These are phyloP conservation scores for Notechis scutatus DNA, from an alignment of 2,113 vertebrate genomes.

Conservation along the genomic window DNA sequence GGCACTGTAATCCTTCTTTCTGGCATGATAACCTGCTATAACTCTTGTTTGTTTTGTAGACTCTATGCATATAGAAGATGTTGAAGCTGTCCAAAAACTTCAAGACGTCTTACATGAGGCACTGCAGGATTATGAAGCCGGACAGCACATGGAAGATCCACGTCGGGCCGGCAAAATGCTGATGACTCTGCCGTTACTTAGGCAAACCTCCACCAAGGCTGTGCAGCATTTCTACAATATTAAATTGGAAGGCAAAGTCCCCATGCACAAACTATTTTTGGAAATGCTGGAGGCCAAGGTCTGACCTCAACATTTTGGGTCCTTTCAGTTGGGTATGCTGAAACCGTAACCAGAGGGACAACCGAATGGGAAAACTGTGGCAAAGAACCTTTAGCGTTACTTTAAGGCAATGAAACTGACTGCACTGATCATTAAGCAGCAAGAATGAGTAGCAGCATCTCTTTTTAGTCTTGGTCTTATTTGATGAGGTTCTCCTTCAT, in stretches of 20 bases:
- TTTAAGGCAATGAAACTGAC: slow-evolving; percentile 73
- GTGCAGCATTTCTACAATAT: slow-evolving; percentile 99
- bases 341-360: slow-evolving; percentile 67
- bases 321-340: slow-evolving; percentile 69
- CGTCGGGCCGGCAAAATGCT: slow-evolving; percentile 95
- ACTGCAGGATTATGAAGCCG: slow-evolving; percentile 95
- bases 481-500: slow-evolving; percentile 64
- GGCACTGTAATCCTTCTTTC: rapidly evolving
- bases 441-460: slow-evolving; percentile 78
- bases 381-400: slow-evolving; percentile 78
- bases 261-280: slow-evolving; percentile 99
- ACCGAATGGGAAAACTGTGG: slow-evolving; percentile 67
- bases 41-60: slow-evolving; percentile 72
- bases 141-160: slow-evolving; percentile 94
- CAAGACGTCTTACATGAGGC: slow-evolving; percentile 98
- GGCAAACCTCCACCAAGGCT: slow-evolving; percentile 98
- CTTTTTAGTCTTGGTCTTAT: slow-evolving; percentile 65
- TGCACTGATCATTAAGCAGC: slow-evolving; percentile 80
- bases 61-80: slow-evolving; percentile 99
- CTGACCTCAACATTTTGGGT: slow-evolving; percentile 77
- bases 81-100: slow-evolving; percentile 97
- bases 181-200: slow-evolving; percentile 95
- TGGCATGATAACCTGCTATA: slow-evolving; percentile 18
- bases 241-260: slow-evolving; percentile 99
- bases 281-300: slow-evolving; percentile 99